phyloP scores from a whole-genome alignment of 2,888 invertebrate species.

The Drosophila kambysellisi region DNA sequence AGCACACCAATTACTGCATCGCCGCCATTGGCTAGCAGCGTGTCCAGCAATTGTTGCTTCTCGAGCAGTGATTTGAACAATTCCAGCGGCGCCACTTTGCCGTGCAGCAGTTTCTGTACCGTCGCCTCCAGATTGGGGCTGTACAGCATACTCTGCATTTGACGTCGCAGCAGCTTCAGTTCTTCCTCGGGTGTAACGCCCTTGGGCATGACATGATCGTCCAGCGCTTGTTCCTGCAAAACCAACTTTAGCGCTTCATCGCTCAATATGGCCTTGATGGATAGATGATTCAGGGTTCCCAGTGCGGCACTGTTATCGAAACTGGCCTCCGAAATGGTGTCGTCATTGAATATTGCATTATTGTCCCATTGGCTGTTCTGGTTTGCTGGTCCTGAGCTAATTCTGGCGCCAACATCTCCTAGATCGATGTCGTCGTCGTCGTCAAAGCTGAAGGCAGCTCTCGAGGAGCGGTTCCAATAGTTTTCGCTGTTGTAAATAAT shows the following conservation, averaged over 20 bases:
- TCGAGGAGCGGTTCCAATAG: conserved; percentile 92
- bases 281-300: conserved; percentile 79
- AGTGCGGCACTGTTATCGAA: conserved; percentile 78
- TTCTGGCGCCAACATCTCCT: conserved; percentile 8
- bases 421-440: conserved; percentile 88
- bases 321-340: conserved; percentile 84
- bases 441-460: conserved; percentile 91
- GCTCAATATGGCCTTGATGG: conserved; percentile 82
- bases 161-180: conserved; percentile 81
- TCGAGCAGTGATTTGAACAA: conserved; percentile 88
- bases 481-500: conserved; percentile 87
- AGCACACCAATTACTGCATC: conserved; percentile 89
- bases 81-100: conserved; percentile 86
- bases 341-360: conserved; percentile 78
- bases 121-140: conserved; percentile 81
- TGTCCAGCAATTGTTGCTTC: conserved; percentile 90
- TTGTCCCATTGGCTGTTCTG: conserved; percentile 62
- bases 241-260: conserved; percentile 80
- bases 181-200: conserved; percentile 84
- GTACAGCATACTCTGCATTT: conserved; percentile 81
- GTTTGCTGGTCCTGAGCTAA: conserved; percentile 10
- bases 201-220: conserved; percentile 79
- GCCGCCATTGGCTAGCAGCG: conserved; percentile 90
- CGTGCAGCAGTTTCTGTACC: conserved; percentile 85
- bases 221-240: conserved; percentile 80